Percentiles rank a stretch among this genome's conserved stretches.
These are phyloP conservation scores for Magallana angulata DNA, from an alignment of 1,140 invertebrate species.

Conservation along the genomic window DNA sequence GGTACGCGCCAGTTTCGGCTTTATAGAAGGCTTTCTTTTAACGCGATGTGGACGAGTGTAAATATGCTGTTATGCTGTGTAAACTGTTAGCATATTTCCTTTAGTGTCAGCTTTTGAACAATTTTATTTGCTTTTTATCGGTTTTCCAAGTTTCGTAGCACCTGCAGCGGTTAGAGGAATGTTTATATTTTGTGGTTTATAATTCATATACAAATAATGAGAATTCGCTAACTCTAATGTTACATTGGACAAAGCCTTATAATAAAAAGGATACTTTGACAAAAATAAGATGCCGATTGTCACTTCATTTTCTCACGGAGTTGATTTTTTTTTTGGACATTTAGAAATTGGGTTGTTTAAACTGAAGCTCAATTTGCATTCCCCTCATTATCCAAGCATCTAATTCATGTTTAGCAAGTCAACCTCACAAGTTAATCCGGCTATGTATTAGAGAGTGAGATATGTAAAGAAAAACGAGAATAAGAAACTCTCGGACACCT, in stretches of 20 bases:
- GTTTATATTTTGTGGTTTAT: conserved; percentile 7
- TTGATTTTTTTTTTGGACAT: conserved; percentile 7
- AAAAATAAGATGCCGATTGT: background rate
- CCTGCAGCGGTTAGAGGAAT: conserved; percentile 14
- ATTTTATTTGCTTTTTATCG: conserved; percentile 38
- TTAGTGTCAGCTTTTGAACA: conserved; percentile 27
- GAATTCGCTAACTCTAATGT: conserved; percentile 19
- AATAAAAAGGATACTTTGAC: background rate
- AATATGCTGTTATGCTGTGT: conserved; percentile 31
- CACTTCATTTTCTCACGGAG: conserved; percentile 26
- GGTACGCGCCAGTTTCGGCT: background rate
- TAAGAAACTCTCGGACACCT: background rate
- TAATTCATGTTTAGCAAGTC: conserved; percentile 25
- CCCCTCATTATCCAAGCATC: conserved; percentile 18
- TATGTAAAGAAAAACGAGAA: conserved; percentile 17
- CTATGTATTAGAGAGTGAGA: conserved; percentile 30
- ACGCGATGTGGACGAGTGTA: conserved; percentile 14
- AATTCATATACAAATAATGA: conserved; percentile 31
- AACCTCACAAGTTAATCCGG: background rate
- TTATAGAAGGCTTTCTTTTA: background rate
- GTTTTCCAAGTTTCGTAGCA: conserved; percentile 31
- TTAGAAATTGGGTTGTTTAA: conserved; percentile 25
- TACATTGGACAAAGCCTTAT: conserved; percentile 13
- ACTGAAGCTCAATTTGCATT: conserved; percentile 22
- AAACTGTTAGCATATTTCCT: conserved; percentile 29